These are phyloP conservation scores for Pristionchus japonicus DNA, from an alignment of 2,888 invertebrate species.

Conservation along the genomic window DNA sequence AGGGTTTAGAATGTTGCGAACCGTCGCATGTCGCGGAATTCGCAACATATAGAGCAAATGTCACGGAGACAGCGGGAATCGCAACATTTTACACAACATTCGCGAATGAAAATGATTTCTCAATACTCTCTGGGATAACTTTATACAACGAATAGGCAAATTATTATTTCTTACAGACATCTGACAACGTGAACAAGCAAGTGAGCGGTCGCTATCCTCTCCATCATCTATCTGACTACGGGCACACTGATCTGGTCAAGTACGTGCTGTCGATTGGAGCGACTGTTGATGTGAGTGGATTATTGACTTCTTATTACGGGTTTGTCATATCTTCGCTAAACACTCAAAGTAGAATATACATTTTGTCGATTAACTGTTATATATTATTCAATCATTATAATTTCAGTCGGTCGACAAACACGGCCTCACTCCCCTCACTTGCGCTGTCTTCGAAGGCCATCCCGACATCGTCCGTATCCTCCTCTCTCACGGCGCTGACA, in stretches of 20 bases:
- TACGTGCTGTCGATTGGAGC: conserved; percentile 91
- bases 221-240: conserved; percentile 94
- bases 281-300: conserved; percentile 87
- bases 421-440: conserved; percentile 92
- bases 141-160: too few species aligned
- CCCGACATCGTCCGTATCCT: conserved; percentile 90
- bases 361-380: not conserved
- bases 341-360: too few species aligned
- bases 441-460: conserved; percentile 97
- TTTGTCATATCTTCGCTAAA: not conserved
- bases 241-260: conserved; percentile 89
- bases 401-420: conserved; percentile 91
- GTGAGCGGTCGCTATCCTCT: conserved; percentile 91
- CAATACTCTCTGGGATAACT: too few species aligned
- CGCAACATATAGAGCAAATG: too few species aligned
- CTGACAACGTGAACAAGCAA: conserved; percentile 82
- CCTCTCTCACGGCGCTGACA: conserved; percentile 79
- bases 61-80: too few species aligned
- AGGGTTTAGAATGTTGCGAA: too few species aligned
- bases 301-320: conserved; percentile 4
- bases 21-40: too few species aligned
- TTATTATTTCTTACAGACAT: conserved; percentile 50
- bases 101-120: too few species aligned
- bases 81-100: too few species aligned
- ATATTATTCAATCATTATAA: not conserved